Conservation (phyloP, 2,797 vertebrate genomes). For the Artibeus jamaicensis region DNA sequence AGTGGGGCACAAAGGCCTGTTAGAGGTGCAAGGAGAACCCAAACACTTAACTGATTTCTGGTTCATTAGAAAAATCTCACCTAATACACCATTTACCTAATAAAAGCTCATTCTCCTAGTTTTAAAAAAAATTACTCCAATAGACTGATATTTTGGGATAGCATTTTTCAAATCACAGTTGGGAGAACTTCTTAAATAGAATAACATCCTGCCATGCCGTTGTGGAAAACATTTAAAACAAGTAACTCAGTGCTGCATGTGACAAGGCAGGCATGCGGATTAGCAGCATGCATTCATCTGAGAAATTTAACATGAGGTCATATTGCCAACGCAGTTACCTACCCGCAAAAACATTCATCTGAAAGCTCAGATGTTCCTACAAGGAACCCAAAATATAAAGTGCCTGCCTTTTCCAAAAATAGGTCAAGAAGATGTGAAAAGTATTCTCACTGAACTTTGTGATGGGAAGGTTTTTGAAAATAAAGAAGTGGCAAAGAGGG, state of each 20-base stretch:
- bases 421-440: neutral
- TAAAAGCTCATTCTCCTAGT: neutral
- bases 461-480: conserved; percentile 36
- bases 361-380: neutral
- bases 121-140: conserved; percentile 47
- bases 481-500: neutral
- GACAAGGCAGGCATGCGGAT: neutral
- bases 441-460: neutral
- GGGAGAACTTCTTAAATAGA: neutral
- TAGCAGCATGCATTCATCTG: neutral
- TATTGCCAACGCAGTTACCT: neutral
- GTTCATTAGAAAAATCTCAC: neutral
- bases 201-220: neutral
- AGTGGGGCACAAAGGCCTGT: neutral
- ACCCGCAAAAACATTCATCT: neutral
- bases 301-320: neutral
- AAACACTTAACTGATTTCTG: neutral
- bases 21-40: neutral
- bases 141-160: neutral
- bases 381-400: neutral
- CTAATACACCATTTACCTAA: neutral
- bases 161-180: conserved; percentile 18
- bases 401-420: neutral
- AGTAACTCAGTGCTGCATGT: neutral
- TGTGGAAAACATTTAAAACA: conserved; percentile 31